Conservation (phyloP, 2,888 invertebrate species). For the Neoaliturus tenellus region DNA sequence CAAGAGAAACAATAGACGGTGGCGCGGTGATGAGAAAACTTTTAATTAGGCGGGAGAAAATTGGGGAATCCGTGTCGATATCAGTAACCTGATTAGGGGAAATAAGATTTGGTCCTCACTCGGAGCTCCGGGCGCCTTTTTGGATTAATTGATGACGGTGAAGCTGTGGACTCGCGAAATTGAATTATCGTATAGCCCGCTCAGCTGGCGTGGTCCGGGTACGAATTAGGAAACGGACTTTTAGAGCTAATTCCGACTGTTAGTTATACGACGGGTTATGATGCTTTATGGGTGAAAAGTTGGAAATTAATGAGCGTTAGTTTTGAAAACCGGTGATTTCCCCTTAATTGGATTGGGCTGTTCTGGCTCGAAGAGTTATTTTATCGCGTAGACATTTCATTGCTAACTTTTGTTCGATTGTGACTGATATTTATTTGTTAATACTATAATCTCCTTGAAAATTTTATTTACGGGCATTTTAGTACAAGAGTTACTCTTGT, state of each 20-base stretch:
- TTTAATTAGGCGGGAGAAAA: slow-evolving; percentile 48
- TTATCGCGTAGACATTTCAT: neutral
- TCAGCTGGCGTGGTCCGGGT: slow-evolving; percentile 6
- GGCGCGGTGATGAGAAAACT: slow-evolving; percentile 49
- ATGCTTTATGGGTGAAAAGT: slow-evolving; percentile 43
- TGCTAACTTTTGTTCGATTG: neutral
- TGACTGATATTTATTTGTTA: no score
- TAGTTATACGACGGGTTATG: slow-evolving; percentile 25
- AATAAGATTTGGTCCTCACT: slow-evolving; percentile 24
- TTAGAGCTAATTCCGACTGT: slow-evolving; percentile 30
- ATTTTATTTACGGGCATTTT: no score
- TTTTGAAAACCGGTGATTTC: slow-evolving; percentile 41
- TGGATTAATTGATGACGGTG: slow-evolving; percentile 30
- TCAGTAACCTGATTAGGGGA: slow-evolving; percentile 43
- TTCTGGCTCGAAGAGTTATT: neutral
- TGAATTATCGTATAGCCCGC: slow-evolving; percentile 23
- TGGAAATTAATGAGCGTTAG: slow-evolving; percentile 52
- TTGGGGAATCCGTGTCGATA: slow-evolving; percentile 48
- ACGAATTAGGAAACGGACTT: slow-evolving; percentile 36
- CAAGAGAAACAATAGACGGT: slow-evolving; percentile 35
- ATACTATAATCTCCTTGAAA: no score
- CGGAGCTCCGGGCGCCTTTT: neutral
- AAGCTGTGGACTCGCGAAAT: slow-evolving; percentile 8
- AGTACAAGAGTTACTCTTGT: no score
- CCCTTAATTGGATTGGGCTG: slow-evolving; percentile 45